A percentile compares a stretch with the other conserved stretches of the same genome.
These are phyloP conservation scores for Momotus momota DNA, from an alignment of 2,797 vertebrate species.

Conservation along the genomic window DNA sequence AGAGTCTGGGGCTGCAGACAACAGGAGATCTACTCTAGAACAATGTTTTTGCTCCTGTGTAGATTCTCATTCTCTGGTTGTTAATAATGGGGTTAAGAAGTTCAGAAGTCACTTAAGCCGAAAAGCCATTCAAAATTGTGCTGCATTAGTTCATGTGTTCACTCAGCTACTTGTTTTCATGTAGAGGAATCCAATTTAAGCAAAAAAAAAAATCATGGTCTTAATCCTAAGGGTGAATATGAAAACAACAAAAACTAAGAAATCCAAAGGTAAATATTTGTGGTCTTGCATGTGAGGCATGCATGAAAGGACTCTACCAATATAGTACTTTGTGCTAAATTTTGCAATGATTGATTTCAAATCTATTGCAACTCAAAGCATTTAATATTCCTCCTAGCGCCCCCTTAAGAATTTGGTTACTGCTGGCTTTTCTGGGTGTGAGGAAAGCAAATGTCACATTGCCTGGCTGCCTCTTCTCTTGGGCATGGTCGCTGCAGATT, in stretches of 20 bases:
- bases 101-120: not conserved
- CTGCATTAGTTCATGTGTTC: not conserved
- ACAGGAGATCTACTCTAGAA: not conserved
- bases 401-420: not conserved
- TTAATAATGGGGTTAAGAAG: not conserved
- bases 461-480: not conserved
- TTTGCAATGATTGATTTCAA: not conserved
- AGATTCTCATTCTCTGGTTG: not conserved
- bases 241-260: not conserved
- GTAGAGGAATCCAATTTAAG: not conserved
- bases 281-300: not conserved
- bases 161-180: not conserved
- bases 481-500: not conserved
- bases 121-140: not conserved
- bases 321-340: not conserved
- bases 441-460: not conserved
- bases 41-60: not conserved
- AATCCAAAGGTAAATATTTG: not conserved
- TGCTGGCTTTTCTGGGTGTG: not conserved
- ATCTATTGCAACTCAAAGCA: not conserved
- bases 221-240: not conserved
- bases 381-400: not conserved
- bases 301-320: not conserved
- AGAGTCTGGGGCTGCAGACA: not conserved
- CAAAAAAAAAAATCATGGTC: not conserved